Base-by-base conservation (phyloP, 2,113 vertebrate species). In the Pelecanus crispus region DNA sequence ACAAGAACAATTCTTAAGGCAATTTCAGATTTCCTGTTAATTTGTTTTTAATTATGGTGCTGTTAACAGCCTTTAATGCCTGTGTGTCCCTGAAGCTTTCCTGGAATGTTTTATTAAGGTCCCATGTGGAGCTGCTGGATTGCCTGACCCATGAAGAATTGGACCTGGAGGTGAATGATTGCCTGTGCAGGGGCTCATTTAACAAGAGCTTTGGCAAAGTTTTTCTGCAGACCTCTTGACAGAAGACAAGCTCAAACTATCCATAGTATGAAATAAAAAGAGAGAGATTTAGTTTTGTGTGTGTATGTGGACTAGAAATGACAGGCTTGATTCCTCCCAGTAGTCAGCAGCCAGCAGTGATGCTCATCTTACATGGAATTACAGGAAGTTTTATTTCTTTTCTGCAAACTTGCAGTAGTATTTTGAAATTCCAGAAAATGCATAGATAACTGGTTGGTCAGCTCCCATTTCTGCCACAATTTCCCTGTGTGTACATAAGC, bases 41-140 rank as follows among this genome's bases (percentile, higher is more conserved):
- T 92, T 95, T 94, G 80, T 67, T 95, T 95, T 93, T 95, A 93
- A 94, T 94, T 95, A 36, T 25, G 68, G 32, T 74, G 88, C 62
- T 79, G 53, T 89, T 96, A 92, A 67, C 88, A 95, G 47, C 55
- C 71, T 81, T 81, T 95, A 93, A 93, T 55, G 65, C 68, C 59
- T 67, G 5, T 12, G 21, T 78, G 59, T 94, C 93, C 86, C 81
- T 78, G 67, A 85, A 94, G 84, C 38, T 82, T 88, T 90, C 38
- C 45, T 70, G 68, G 42, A 94, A 94, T 88, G 80, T 67, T 95
- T 94, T 87, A 86, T 88, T 90, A 78, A 63, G n/a, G 31, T 92
- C 92, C 52, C 65, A 56, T n/a, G 75, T 10, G 44, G 77, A 88
- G 79, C 53, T 90, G 38, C 52, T 80, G 77, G 55, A 58, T 88